A percentile compares a stretch with the other conserved stretches of the same genome.
Evolutionary conservation across 2,113 vertebrate genomes (phyloP).

Genomic region (Hypocryptadius cinnamomeus): DNA sequence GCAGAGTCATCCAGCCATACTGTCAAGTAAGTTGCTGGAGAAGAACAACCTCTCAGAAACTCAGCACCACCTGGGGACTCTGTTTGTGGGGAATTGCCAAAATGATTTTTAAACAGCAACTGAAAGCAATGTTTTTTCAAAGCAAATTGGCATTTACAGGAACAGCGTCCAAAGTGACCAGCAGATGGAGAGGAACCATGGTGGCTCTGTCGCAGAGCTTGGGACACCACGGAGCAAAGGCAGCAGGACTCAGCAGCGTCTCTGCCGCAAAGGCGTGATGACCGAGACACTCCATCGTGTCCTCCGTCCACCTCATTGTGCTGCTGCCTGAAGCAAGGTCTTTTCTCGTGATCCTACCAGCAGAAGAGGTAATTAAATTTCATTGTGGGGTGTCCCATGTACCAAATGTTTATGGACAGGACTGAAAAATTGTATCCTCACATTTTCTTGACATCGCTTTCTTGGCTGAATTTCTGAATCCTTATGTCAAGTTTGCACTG

Average conservation of each 20-base stretch:
- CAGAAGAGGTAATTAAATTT: constrained; percentile 24
- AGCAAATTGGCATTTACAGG: neutral
- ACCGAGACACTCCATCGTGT: neutral
- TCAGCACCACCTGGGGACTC: neutral
- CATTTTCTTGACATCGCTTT: neutral
- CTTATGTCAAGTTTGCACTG: neutral
- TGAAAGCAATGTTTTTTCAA: neutral
- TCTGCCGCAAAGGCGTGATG: neutral
- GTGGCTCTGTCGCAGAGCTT: neutral
- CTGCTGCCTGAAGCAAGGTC: neutral
- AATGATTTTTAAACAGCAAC: neutral
- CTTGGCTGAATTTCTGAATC: neutral
- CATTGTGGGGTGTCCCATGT: constrained; percentile 17
- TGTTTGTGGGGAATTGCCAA: neutral
- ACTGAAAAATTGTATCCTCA: neutral
- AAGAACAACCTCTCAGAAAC: neutral
- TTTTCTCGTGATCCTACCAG: neutral
- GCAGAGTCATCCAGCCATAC: neutral
- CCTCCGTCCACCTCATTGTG: neutral
- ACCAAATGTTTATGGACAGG: constrained; percentile 9
- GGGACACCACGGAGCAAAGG: neutral
- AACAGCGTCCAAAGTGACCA: neutral
- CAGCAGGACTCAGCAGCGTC: neutral
- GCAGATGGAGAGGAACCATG: neutral
- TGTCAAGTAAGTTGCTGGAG: neutral